Conservation (phyloP, 2,888 invertebrate species). For the Oeneis ivallda region DNA sequence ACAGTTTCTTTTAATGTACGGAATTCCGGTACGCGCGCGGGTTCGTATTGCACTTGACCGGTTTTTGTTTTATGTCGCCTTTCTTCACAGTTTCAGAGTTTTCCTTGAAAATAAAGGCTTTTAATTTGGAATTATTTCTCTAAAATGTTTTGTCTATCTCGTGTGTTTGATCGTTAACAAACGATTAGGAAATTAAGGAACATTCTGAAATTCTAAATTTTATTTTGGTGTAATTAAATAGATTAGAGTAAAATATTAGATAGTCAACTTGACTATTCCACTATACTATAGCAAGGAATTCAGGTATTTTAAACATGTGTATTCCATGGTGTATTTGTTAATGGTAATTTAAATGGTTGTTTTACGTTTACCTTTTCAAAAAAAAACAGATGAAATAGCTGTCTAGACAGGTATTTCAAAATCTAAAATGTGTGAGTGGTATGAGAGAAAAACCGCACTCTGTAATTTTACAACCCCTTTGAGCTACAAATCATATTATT, state of each 20-base stretch:
- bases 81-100: neutral
- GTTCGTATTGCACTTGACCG: no score
- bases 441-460: conserved; percentile 15
- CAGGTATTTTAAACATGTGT: no score
- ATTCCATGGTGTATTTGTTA: no score
- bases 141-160: neutral
- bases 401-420: conserved; percentile 14
- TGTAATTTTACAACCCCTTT: conserved; percentile 30
- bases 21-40: no score
- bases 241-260: no score
- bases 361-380: no score
- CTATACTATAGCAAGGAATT: no score
- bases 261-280: no score
- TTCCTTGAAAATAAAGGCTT: conserved; percentile 10
- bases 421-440: conserved; percentile 6
- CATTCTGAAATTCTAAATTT: neutral
- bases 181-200: neutral
- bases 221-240: neutral
- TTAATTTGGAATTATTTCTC: neutral
- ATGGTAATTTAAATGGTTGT: no score
- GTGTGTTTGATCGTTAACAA: neutral
- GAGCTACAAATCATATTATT: conserved; percentile 32
- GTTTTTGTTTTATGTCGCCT: conserved; percentile 10
- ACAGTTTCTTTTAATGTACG: no score
- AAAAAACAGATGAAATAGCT: no score